A percentile compares a stretch with the other conserved stretches of the same genome.
Conservation (phyloP, 2,113 vertebrate species). For the Ploceus nigricollis region DNA sequence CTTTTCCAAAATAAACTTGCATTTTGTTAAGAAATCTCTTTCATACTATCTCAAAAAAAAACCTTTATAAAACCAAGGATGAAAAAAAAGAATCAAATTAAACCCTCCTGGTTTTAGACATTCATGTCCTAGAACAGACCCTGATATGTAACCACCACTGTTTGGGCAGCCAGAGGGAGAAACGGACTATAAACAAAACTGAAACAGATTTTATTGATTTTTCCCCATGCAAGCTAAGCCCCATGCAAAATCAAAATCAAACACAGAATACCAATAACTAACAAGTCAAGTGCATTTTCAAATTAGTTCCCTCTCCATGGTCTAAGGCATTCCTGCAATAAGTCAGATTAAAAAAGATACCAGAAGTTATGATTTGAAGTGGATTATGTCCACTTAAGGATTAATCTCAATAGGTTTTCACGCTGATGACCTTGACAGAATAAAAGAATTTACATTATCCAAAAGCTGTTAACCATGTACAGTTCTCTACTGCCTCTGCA, state of each 20-base stretch:
- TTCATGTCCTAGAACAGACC: not conserved
- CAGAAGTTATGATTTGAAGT: not conserved
- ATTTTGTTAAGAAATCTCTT: not conserved
- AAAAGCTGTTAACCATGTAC: not conserved
- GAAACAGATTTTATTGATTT: conserved; percentile 57
- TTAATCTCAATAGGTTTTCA: not conserved
- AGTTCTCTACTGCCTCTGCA: not conserved
- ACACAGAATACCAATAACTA: conserved; percentile 47
- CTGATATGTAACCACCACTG: conserved; percentile 12
- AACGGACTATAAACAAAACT: conserved; percentile 52
- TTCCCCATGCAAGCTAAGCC: conserved; percentile 28
- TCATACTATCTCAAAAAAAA: not conserved
- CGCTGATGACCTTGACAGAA: not conserved
- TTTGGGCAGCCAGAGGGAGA: conserved; percentile 31
- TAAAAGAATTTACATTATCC: not conserved
- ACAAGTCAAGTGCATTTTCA: conserved; percentile 39
- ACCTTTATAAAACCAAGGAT: not conserved
- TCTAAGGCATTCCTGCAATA: not conserved
- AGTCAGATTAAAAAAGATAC: not conserved
- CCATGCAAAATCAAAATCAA: conserved; percentile 51
- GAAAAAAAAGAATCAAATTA: not conserved
- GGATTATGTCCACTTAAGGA: not conserved
- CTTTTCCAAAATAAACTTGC: not conserved
- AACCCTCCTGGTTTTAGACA: not conserved
- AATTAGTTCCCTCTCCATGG: not conserved